Conservation (phyloP, 2,797 vertebrate species). For the Arrhamphus sclerolepis region DNA sequence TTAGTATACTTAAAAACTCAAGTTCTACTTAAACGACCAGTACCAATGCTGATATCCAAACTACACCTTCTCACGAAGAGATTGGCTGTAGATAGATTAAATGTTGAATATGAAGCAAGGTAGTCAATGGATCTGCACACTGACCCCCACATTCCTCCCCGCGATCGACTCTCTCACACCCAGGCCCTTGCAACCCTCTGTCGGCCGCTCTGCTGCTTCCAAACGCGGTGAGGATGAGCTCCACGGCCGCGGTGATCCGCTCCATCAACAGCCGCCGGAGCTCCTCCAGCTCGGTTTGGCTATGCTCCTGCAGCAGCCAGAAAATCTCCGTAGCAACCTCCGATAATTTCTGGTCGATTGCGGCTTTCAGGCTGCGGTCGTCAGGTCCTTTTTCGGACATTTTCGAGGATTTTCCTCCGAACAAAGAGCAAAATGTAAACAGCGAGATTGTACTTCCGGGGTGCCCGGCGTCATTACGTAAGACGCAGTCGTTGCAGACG, state of each 20-base stretch:
- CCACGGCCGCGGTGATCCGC: slow-evolving; percentile 54
- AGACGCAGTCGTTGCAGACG: not conserved
- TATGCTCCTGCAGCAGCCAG: slow-evolving; percentile 44
- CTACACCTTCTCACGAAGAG: too few relatives aligned
- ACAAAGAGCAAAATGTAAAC: slow-evolving; percentile 64
- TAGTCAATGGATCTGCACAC: not conserved
- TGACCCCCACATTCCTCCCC: slow-evolving; percentile 9
- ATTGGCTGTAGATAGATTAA: too few relatives aligned
- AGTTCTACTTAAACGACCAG: too few relatives aligned
- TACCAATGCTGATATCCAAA: too few relatives aligned
- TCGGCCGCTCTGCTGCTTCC: slow-evolving; percentile 11
- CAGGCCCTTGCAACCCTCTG: not conserved
- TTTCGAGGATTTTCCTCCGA: not conserved
- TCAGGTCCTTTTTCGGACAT: slow-evolving; percentile 43
- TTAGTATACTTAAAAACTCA: too few relatives aligned
- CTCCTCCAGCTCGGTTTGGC: slow-evolving; percentile 1
- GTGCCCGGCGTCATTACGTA: not conserved
- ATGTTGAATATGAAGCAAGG: too few relatives aligned
- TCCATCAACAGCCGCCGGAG: slow-evolving; percentile 43
- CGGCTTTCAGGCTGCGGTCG: slow-evolving; percentile 27
- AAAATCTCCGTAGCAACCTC: slow-evolving; percentile 47
- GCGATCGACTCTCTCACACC: not conserved
- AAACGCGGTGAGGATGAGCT: slow-evolving; percentile 46
- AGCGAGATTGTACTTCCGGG: slow-evolving; percentile 49
- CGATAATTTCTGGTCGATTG: slow-evolving; percentile 44